A percentile compares a stretch with the other conserved stretches of the same genome.
phyloP scores from a whole-genome alignment of 2,888 invertebrate species.

The Heliconius hortense region DNA sequence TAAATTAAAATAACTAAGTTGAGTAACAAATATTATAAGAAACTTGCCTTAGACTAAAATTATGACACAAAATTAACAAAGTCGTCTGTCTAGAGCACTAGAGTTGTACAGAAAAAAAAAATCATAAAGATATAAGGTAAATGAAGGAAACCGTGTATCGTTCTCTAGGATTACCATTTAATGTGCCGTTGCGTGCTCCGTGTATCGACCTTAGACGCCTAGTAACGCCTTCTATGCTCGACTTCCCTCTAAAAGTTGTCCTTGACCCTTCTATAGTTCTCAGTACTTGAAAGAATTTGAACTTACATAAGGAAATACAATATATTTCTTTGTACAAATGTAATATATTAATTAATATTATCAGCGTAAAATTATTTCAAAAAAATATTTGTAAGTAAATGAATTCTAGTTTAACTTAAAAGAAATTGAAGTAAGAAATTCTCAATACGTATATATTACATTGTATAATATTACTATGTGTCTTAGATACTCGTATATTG shows the following conservation, averaged over 20 bases:
- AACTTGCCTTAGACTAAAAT: not conserved
- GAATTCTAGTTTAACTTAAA: not conserved
- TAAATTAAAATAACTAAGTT: not conserved
- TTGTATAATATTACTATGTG: no score
- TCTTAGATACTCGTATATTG: no score
- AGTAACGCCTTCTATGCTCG: slow-evolving; percentile 30
- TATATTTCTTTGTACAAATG: not conserved
- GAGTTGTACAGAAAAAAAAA: not conserved
- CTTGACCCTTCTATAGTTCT: slow-evolving; percentile 26
- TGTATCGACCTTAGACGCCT: slow-evolving; percentile 43
- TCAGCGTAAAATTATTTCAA: not conserved
- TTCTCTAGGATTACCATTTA: slow-evolving; percentile 57
- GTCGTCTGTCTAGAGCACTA: not conserved
- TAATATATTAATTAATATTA: not conserved
- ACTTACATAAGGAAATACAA: not conserved
- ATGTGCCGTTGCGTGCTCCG: slow-evolving; percentile 46
- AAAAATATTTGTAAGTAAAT: not conserved
- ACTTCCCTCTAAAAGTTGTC: slow-evolving; percentile 19
- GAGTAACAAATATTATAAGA: not conserved
- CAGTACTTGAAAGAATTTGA: not conserved
- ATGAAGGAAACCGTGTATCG: slow-evolving; percentile 31
- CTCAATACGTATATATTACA: not conserved
- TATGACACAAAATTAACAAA: not conserved
- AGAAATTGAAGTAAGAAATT: not conserved
- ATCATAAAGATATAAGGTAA: slow-evolving; percentile 1